A percentile compares a stretch with the other conserved stretches of the same genome.
These are phyloP conservation scores for Pygoscelis antarcticus DNA, from an alignment of 2,113 vertebrate genomes.

Conservation along the genomic window DNA sequence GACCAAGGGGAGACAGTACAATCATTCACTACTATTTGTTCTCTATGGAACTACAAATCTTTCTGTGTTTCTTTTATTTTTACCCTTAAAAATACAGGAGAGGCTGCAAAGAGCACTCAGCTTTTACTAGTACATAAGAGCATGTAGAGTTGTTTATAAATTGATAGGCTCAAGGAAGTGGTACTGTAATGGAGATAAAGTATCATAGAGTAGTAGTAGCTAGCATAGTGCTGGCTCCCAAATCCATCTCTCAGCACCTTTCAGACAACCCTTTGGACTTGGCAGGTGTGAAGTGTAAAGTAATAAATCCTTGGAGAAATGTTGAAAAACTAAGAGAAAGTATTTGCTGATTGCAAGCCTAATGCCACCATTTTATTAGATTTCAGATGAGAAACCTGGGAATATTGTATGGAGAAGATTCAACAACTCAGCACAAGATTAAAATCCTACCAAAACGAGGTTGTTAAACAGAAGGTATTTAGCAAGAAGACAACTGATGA, in stretches of 20 bases:
- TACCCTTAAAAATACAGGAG: neutral
- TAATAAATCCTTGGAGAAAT: neutral
- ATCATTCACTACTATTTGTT: neutral
- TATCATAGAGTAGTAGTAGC: neutral
- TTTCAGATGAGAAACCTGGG: neutral
- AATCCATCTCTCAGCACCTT: neutral
- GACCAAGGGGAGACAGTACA: neutral
- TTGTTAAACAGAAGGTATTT: neutral
- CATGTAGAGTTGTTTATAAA: neutral
- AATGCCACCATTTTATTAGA: neutral
- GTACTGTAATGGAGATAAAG: neutral
- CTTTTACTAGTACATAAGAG: neutral
- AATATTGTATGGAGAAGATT: neutral
- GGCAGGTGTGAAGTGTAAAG: neutral
- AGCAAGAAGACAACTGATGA: neutral
- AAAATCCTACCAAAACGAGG: neutral
- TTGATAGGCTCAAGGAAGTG: neutral
- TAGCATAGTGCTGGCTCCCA: neutral
- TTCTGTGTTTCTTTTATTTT: neutral
- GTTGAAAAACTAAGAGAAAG: neutral
- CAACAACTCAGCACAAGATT: neutral
- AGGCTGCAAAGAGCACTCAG: neutral
- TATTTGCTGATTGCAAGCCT: neutral
- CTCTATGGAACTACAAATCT: neutral
- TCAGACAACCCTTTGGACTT: neutral